A percentile compares a stretch with the other conserved stretches of the same genome.
These are phyloP conservation scores for Pterocles burchelli DNA, from an alignment of 2,113 vertebrate genomes.

Conservation along the genomic window DNA sequence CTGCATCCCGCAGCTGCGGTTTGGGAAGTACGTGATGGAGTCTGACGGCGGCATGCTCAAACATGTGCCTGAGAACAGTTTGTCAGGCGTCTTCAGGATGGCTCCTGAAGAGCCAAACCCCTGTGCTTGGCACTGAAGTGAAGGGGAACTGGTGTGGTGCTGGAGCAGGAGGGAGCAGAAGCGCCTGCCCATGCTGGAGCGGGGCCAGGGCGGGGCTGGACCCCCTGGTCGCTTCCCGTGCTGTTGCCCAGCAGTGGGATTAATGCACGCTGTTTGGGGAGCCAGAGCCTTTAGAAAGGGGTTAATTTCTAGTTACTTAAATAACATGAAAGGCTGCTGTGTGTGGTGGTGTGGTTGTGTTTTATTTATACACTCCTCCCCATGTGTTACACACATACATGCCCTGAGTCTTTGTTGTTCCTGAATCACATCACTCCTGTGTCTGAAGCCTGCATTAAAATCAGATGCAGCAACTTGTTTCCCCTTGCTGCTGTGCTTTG, in stretches of 20 bases:
- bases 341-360: background rate
- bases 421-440: fast-evolving
- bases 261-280: fast-evolving
- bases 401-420: background rate
- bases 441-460: background rate
- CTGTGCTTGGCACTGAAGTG: background rate
- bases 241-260: fast-evolving
- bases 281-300: background rate
- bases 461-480: fast-evolving
- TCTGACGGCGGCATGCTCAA: background rate
- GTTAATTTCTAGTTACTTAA: background rate
- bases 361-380: background rate
- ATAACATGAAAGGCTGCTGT: background rate
- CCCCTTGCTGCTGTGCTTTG: background rate
- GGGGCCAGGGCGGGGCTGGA: background rate
- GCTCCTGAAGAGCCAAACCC: background rate
- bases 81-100: fast-evolving
- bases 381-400: fast-evolving
- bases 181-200: fast-evolving
- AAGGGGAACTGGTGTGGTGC: fast-evolving
- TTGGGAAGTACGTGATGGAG: fast-evolving
- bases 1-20: background rate
- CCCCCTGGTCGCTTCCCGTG: background rate
- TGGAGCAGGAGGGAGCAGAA: background rate
- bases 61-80: fast-evolving